Base-by-base conservation (phyloP, 2,113 vertebrate genomes). In the Pleuronectes platessa region DNA sequence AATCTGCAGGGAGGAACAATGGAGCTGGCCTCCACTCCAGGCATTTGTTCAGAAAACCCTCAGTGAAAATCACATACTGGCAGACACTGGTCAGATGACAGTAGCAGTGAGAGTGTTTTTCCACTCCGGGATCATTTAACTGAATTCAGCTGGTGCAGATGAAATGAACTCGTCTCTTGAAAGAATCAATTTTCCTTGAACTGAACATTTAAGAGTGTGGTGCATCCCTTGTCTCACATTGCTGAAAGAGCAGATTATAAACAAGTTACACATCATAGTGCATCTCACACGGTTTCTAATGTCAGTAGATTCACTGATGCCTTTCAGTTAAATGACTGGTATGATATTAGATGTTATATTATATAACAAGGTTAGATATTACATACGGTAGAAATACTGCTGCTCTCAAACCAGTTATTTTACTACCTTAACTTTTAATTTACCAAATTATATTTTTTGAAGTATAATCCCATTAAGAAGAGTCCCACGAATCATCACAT, bases 1-100 rank as follows among this genome's bases (percentile, higher is more conserved):
- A 51, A 62, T 61, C 13, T 64, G 18, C 21, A 13, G 42, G 12
- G 26, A 42, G n/a, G 63, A 20, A 78, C 74, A 85, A 86, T 59
- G n/a, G n/a, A 45, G 40, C 26, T 14, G 58, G n/a, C 23, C 31
- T 55, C 18, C 4, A 60, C 51, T 51, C 58, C 15, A 75, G 24
- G 77, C 21, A 31, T 67, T 70, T 59, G 51, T 47, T 59, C 2
- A 20, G 45, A 63, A 69, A 76, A 65, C 59, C 35, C 59, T 12
- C 4, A 9, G 5, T 75, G 42, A n/a, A 59, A 74, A 64, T 49
- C 60, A 21, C n/a, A 49, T n/a, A 13, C 18, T 10, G 49, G 26
- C 42, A n/a, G 13, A 14, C 42, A 20, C 58, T 35, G 47, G 31
- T 37, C 42, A 67, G 64, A 75, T 49, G 49, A 86, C 62, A 78